Evolutionary conservation across 2,113 vertebrate species (phyloP), one percentile per base, ranked within the genome.

Genomic region (Colossoma macropomum): DNA sequence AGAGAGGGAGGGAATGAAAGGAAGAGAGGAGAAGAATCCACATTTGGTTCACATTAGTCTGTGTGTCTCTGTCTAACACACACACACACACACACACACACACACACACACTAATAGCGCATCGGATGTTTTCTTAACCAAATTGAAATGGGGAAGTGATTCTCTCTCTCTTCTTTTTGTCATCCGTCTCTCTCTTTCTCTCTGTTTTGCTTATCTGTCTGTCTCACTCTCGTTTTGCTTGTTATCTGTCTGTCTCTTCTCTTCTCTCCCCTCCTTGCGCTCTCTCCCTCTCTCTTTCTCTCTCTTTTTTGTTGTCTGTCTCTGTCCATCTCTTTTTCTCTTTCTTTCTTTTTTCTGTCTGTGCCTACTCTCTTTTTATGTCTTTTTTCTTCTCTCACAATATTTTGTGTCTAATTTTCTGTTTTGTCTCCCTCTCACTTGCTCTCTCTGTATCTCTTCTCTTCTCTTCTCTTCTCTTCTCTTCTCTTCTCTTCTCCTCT

Each of bases 111-210:
- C 60, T 38, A 50, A 83, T 45, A 79, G 75, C 48, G 48, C 89
- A 89, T 91, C 90, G 93, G 94, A 95, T 94, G 93, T 95, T 95
- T 95, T 94, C 91, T 92, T 93, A 92, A 91, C 91, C 90, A 91
- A 93, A 91, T 90, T n/a, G 75, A 86, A 91, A 86, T 87, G 80
- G 79, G 90, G 82, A 85, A 69, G 7, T n/a, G 6, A 48, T 68
- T 89, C 74, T 41, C 30, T 72, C 23, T n/a, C 32, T 23, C 25
- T 60, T 10, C 50, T 45, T 50, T 15, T 50, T 50, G 10, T 50
- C 48, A 4, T n/a, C 80, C 38, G n/a, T 27, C 23, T 27, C 23
- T n/a, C 28, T 25, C 45, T n/a, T 9, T 63, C 50, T 50, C 28
- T 34, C 63, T 32, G 71, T 34, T 59, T 72, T 27, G 1, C 81